These are phyloP conservation scores for Muscicapa striata DNA, from an alignment of 2,797 vertebrate genomes.

Conservation along the genomic window DNA sequence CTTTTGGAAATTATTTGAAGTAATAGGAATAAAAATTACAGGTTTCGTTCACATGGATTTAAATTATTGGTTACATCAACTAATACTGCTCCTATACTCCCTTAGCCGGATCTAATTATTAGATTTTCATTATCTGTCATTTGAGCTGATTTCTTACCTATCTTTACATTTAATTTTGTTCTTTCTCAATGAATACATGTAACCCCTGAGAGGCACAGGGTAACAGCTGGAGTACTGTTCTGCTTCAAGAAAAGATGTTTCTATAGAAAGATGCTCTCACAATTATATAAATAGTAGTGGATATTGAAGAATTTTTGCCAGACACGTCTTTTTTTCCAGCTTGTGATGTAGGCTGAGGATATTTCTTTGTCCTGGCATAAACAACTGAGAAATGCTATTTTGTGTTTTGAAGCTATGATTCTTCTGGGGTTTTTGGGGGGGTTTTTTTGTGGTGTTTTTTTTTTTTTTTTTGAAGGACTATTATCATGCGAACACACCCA, in stretches of 20 bases:
- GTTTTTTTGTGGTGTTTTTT: background rate
- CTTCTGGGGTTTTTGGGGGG: background rate
- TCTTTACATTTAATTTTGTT: background rate
- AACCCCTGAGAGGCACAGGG: background rate
- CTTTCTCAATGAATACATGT: background rate
- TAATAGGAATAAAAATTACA: background rate
- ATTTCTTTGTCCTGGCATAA: background rate
- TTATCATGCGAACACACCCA: background rate
- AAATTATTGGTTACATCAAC: background rate
- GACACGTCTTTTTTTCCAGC: background rate
- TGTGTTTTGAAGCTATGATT: background rate
- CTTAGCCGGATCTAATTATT: background rate
- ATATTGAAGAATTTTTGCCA: background rate
- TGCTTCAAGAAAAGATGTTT: background rate
- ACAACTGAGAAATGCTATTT: background rate
- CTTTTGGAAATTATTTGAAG: background rate
- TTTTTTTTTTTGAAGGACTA: background rate
- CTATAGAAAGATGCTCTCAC: background rate
- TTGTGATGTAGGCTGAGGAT: background rate
- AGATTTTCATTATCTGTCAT: background rate
- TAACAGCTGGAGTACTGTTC: background rate
- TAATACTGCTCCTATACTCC: background rate
- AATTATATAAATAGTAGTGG: background rate
- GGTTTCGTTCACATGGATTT: background rate
- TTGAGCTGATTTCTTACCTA: background rate